These are phyloP conservation scores for Fulica atra DNA, from an alignment of 2,113 vertebrate species.

Conservation along the genomic window DNA sequence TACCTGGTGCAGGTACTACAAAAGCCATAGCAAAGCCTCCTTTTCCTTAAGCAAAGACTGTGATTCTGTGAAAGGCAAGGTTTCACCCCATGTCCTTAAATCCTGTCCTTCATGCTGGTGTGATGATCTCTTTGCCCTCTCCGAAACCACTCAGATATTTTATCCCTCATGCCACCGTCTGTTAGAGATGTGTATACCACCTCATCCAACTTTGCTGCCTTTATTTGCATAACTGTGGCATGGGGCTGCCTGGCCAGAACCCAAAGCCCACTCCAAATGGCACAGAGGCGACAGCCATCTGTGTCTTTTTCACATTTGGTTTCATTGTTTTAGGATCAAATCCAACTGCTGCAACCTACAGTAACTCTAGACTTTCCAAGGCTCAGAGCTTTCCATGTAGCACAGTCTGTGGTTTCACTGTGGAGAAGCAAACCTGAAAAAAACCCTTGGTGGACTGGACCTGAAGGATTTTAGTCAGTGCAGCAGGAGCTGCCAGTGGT, in stretches of 20 bases:
- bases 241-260: constrained; percentile 27
- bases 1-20: background rate
- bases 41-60: background rate
- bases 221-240: constrained; percentile 28
- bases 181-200: background rate
- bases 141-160: background rate
- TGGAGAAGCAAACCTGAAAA: constrained; percentile 48
- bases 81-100: background rate
- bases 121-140: background rate
- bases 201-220: background rate
- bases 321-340: constrained; percentile 66
- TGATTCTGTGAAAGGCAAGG: too few species aligned
- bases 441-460: background rate
- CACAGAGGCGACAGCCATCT: constrained; percentile 50
- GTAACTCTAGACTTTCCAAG: constrained; percentile 48
- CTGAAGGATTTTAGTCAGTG: constrained; percentile 37
- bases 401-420: background rate
- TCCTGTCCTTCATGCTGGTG: background rate
- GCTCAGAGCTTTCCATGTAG: constrained; percentile 28
- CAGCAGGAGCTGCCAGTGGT: constrained; percentile 48
- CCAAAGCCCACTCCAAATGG: constrained; percentile 22
- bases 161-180: background rate
- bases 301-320: constrained; percentile 41
- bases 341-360: constrained; percentile 44
- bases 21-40: background rate